Evolutionary conservation across 2,888 invertebrate species (phyloP).

Genomic region (Synanthedon tipuliformis): DNA sequence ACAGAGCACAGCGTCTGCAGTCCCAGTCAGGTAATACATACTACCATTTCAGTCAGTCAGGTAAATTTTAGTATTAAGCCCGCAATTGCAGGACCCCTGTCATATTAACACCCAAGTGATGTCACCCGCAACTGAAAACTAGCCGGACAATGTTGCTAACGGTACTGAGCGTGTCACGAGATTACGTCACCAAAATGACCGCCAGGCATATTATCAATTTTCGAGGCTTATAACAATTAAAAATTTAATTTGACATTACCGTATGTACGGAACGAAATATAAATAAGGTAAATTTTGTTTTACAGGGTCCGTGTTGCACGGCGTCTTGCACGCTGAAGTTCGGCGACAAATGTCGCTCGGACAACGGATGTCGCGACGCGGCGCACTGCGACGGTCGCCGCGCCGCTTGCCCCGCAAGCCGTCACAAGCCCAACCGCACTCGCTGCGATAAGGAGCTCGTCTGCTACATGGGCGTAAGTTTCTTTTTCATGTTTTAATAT

Average conservation of each 20-base stretch:
- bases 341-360: conserved; percentile 90
- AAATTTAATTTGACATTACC: too few species aligned
- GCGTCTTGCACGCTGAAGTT: conserved; percentile 85
- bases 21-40: conserved; percentile 76
- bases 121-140: too few species aligned
- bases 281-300: neutral
- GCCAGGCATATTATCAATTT: too few species aligned
- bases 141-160: too few species aligned
- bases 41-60: conserved; percentile 4
- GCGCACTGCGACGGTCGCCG: conserved; percentile 91
- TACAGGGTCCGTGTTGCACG: conserved; percentile 96
- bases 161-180: too few species aligned
- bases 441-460: conserved; percentile 98
- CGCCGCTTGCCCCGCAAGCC: conserved; percentile 91
- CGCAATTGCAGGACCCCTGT: too few species aligned
- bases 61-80: too few species aligned
- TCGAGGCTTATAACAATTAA: too few species aligned
- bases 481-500: neutral
- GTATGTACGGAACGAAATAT: too few species aligned
- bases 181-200: too few species aligned
- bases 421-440: conserved; percentile 93
- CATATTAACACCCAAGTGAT: too few species aligned
- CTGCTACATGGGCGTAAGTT: conserved; percentile 92
- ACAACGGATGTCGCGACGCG: conserved; percentile 93
- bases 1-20: conserved; percentile 84